Evolutionary conservation across 1,140 invertebrate genomes (phyloP).

Genomic region (Papilio dardanus): DNA sequence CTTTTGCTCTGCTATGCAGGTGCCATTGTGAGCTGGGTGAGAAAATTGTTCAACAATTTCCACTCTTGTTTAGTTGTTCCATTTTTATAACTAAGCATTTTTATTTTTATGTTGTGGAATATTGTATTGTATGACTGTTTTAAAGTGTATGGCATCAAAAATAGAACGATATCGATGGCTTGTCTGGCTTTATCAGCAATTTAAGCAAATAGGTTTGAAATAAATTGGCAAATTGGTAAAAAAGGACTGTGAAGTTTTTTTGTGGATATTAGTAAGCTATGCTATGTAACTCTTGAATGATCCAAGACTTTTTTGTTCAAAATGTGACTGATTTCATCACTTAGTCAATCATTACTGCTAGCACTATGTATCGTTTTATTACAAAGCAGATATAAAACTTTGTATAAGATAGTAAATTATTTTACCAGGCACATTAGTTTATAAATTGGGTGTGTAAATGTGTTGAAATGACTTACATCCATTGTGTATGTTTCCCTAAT

Average conservation of each 20-base stretch:
- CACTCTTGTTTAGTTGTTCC: not conserved
- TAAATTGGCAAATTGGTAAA: not conserved
- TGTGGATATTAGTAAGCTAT: not conserved
- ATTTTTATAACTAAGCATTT: not conserved
- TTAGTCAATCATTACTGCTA: too few species aligned
- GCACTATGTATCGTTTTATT: not conserved
- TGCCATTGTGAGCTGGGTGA: slow-evolving; percentile 44
- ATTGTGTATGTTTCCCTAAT: slow-evolving; percentile 36
- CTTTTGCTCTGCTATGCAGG: slow-evolving; percentile 77
- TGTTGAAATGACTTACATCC: not conserved
- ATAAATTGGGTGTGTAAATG: not conserved
- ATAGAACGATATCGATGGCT: not conserved
- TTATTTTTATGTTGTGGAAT: not conserved
- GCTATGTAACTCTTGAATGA: not conserved
- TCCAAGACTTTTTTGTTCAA: not conserved
- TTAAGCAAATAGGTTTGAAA: not conserved
- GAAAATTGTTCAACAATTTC: not conserved
- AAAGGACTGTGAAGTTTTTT: not conserved
- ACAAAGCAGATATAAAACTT: not conserved
- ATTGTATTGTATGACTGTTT: not conserved
- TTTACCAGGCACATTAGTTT: not conserved
- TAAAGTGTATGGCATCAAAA: not conserved
- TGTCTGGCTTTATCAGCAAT: not conserved
- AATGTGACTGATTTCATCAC: too few species aligned
- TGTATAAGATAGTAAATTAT: not conserved